phyloP scores from a whole-genome alignment of 2,797 vertebrate genomes.

The Microhierax caerulescens region DNA sequence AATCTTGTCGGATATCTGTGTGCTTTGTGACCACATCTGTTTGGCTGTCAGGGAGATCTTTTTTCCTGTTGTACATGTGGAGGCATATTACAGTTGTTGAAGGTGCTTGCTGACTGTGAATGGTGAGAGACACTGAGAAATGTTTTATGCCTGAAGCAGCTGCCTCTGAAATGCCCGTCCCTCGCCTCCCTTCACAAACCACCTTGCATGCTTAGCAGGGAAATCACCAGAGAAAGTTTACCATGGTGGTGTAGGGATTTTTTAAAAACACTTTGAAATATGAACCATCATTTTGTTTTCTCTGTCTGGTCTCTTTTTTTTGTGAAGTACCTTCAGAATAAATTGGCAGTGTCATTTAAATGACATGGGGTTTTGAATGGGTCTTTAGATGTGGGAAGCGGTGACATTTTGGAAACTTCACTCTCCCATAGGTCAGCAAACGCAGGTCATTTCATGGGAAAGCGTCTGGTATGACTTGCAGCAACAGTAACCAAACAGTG shows the following conservation, averaged over 20 bases:
- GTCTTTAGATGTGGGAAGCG: background rate
- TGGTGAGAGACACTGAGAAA: background rate
- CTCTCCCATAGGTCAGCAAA: background rate
- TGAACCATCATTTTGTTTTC: fast-evolving
- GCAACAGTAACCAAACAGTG: background rate
- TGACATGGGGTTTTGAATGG: background rate
- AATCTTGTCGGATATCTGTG: background rate
- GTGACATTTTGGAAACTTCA: fast-evolving
- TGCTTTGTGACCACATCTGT: background rate
- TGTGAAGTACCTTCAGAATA: background rate
- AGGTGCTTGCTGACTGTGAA: background rate
- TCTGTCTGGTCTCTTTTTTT: background rate
- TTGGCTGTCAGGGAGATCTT: background rate
- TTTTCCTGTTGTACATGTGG: background rate
- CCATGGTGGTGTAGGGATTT: background rate
- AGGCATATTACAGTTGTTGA: background rate
- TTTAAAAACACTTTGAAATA: background rate
- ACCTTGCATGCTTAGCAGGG: background rate
- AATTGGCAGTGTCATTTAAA: background rate
- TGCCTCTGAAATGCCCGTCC: background rate
- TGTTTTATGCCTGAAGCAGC: background rate
- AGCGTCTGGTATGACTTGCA: background rate
- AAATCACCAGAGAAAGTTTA: background rate
- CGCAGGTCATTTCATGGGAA: background rate
- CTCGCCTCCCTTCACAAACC: background rate